Base-by-base conservation (phyloP, 2,888 invertebrate genomes). In the Selenia dentaria region DNA sequence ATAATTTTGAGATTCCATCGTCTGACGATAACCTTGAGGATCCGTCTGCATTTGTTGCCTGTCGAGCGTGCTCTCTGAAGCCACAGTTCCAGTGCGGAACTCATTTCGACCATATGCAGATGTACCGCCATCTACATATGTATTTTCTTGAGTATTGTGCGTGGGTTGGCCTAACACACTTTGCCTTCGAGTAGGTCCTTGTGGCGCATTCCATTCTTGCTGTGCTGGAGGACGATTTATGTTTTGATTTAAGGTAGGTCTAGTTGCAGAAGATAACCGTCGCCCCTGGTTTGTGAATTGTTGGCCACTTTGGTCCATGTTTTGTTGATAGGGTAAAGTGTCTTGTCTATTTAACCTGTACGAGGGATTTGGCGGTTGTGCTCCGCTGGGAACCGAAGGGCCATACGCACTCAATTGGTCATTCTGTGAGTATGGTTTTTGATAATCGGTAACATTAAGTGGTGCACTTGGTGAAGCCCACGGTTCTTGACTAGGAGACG, bases 81-180 rank as follows among this genome's bases (percentile, higher is more conserved):
- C 79, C 28, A 87, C 76, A n/a, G 81, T 83, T 28, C 87, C 89
- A 5, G 78, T 79, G 27, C 88, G 79, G 41, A 81, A 69, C 34
- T 85, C 88, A 51, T 74, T 82, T 49, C 83, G 72, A 32, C 79
- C 74, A 54, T 83, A 83, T 1, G 70, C 68, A 22, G 74, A 52
- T 18, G 73, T 59, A 12, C 73, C 65, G 6, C 70, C 64, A 42
- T 88, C 89, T 3, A 76, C 66, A 34, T 79, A 84, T 2, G 67
- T 52, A 47, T 70, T 75, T 9, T 77, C 78, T 61, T 79, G 87
- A 3, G 76, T 54, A 31, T 82, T 80, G 26, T 67, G 71, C 25
- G 67, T 70, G 3, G 89, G 86, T 57, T 89, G 88, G 28, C 74
- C 86, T 10, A 89, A 70, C 22, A 90, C 66, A 53, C 89, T 90